Percentiles rank a stretch among this genome's conserved stretches.
Evolutionary conservation across 2,888 invertebrate species (phyloP).

Genomic region (Hylaea fasciaria): DNA sequence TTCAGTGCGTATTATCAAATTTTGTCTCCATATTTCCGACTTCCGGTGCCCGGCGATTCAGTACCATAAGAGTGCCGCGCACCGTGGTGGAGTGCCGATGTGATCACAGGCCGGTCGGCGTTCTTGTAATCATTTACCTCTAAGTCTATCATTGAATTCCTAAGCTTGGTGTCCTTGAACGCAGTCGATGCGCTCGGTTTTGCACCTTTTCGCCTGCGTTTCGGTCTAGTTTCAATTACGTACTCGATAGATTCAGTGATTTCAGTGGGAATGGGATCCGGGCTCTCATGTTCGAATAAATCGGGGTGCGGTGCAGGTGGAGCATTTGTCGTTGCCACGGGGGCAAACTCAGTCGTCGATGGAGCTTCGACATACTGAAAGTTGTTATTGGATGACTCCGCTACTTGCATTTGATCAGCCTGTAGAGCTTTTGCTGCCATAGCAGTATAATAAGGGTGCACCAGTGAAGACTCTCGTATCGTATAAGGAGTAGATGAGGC

Average conservation of each 20-base stretch:
- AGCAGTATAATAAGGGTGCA: constrained; percentile 68
- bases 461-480: constrained; percentile 67
- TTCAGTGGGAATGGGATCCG: constrained; percentile 48
- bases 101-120: constrained; percentile 41
- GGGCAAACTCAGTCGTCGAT: constrained; percentile 52
- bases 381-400: constrained; percentile 74
- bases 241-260: constrained; percentile 50
- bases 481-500: constrained; percentile 63
- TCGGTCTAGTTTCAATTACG: constrained; percentile 44
- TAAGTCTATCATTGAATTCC: constrained; percentile 52
- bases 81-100: constrained; percentile 40
- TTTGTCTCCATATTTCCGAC: constrained; percentile 79
- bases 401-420: constrained; percentile 59
- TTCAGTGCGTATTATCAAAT: constrained; percentile 38
- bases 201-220: constrained; percentile 42
- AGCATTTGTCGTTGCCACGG: constrained; percentile 54
- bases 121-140: constrained; percentile 42
- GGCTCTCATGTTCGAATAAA: constrained; percentile 46
- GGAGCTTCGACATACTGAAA: constrained; percentile 68
- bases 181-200: constrained; percentile 33
- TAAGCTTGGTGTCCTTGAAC: constrained; percentile 48
- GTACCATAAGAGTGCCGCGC: constrained; percentile 43
- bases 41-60: constrained; percentile 55
- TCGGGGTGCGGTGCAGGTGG: constrained; percentile 39
- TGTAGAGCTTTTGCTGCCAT: constrained; percentile 71